Evolutionary conservation across 1,140 invertebrate species (phyloP).

Genomic region (Homalodisca vitripennis): DNA sequence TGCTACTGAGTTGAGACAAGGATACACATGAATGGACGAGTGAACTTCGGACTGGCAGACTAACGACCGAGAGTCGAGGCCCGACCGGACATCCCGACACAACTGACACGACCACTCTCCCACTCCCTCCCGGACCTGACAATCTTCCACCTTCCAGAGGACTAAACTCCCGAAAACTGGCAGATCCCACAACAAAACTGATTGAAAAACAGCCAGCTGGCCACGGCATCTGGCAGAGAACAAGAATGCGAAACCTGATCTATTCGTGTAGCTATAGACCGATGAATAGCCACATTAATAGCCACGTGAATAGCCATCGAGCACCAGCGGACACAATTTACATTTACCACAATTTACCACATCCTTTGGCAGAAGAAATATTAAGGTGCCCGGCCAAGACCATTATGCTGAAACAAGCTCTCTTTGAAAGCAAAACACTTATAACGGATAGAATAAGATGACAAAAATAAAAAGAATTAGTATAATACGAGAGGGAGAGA

Average conservation of each 20-base stretch:
- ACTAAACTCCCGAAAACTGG: not conserved
- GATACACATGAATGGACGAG: too few species aligned
- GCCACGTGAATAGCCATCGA: conserved; percentile 14
- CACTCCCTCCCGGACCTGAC: not conserved
- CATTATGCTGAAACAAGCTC: not conserved
- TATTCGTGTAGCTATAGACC: conserved; percentile 25
- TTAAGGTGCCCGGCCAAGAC: not conserved
- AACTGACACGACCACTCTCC: not conserved
- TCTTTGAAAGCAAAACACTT: too few species aligned
- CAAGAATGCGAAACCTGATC: conserved; percentile 21
- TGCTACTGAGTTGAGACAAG: too few species aligned
- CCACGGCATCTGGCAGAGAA: not conserved
- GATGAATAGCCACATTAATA: conserved; percentile 23
- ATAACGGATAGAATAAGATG: too few species aligned
- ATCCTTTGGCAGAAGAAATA: conserved; percentile 20
- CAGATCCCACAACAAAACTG: conserved; percentile 6
- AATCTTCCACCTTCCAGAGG: not conserved
- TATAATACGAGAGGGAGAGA: too few species aligned
- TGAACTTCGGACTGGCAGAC: too few species aligned
- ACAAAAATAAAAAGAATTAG: too few species aligned
- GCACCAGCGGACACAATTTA: not conserved
- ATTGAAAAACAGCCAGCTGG: conserved; percentile 24
- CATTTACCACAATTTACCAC: not conserved
- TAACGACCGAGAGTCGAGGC: too few species aligned
- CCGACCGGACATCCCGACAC: too few species aligned